phyloP scores from a whole-genome alignment of 2,888 invertebrate species.

The Platerodrilus igneus region DNA sequence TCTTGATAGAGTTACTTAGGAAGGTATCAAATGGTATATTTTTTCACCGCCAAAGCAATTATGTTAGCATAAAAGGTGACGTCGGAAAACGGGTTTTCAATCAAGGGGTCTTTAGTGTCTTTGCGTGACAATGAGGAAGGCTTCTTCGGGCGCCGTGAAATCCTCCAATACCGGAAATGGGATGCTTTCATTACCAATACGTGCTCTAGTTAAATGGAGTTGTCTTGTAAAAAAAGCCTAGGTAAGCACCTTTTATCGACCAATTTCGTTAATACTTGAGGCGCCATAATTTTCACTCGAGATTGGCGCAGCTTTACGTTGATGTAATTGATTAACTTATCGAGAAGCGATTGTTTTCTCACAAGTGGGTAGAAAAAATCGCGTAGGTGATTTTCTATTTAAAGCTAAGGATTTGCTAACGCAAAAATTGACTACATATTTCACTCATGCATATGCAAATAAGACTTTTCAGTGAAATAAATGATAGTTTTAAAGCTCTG shows the following conservation, averaged over 20 bases:
- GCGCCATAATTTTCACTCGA: constrained; percentile 16
- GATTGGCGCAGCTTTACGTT: constrained; percentile 9
- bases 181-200: constrained; percentile 48
- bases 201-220: constrained; percentile 50
- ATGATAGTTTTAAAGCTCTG: too few relatives aligned
- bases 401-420: too few relatives aligned
- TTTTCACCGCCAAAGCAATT: constrained; percentile 41
- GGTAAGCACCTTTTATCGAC: constrained; percentile 46
- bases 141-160: constrained; percentile 28
- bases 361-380: too few relatives aligned
- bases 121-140: constrained; percentile 44
- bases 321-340: constrained; percentile 12
- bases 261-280: constrained; percentile 34
- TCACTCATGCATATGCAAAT: too few relatives aligned
- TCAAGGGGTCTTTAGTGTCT: constrained; percentile 47
- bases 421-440: too few relatives aligned
- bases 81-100: constrained; percentile 45
- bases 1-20: constrained; percentile 24
- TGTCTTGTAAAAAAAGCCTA: constrained; percentile 48
- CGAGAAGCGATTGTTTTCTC: too few relatives aligned
- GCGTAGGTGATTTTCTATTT: too few relatives aligned
- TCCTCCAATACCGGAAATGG: constrained; percentile 43
- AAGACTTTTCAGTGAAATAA: too few relatives aligned
- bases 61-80: constrained; percentile 43
- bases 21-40: constrained; percentile 30